These are phyloP conservation scores for Heliocidaris erythrogramma DNA, from an alignment of 35 echinoderm and acorn worm species.

Conservation along the genomic window DNA sequence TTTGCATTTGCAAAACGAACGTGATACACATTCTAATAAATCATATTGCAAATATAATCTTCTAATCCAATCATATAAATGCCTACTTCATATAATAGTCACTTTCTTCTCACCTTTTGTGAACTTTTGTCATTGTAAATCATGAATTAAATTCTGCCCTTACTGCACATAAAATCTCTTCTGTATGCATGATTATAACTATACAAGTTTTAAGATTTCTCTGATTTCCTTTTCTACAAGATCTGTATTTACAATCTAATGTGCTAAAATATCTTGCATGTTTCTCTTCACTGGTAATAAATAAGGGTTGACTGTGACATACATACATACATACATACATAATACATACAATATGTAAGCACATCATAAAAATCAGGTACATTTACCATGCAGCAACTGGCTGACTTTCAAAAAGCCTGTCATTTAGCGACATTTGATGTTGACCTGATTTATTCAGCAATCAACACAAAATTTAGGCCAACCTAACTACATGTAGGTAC, in stretches of 20 bases:
- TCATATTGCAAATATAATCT: conserved; percentile 52
- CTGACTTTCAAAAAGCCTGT: background rate
- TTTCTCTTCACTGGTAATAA: conserved; percentile 34
- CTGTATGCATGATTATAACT: conserved; percentile 22
- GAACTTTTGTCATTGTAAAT: conserved; percentile 5
- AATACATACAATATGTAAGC: conserved; percentile 22
- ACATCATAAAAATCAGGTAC: background rate
- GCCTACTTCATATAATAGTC: background rate
- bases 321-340: conserved; percentile 38
- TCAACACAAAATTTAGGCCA: background rate
- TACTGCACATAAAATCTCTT: conserved; percentile 42
- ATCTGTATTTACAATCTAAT: conserved; percentile 38
- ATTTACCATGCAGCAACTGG: conserved; percentile 2
- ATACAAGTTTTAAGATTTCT: background rate
- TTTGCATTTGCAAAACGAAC: conserved; percentile 23
- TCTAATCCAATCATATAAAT: conserved; percentile 18
- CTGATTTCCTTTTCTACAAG: background rate
- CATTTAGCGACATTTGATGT: background rate
- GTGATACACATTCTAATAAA: conserved; percentile 43
- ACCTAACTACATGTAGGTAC: background rate
- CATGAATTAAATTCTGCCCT: background rate
- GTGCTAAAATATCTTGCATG: conserved; percentile 48
- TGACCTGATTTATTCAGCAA: background rate
- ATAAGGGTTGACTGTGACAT: conserved; percentile 28
- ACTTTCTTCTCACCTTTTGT: background rate